A percentile compares a stretch with the other conserved stretches of the same genome.
Conservation (phyloP, 2,113 vertebrate genomes). For the Pavo muticus region DNA sequence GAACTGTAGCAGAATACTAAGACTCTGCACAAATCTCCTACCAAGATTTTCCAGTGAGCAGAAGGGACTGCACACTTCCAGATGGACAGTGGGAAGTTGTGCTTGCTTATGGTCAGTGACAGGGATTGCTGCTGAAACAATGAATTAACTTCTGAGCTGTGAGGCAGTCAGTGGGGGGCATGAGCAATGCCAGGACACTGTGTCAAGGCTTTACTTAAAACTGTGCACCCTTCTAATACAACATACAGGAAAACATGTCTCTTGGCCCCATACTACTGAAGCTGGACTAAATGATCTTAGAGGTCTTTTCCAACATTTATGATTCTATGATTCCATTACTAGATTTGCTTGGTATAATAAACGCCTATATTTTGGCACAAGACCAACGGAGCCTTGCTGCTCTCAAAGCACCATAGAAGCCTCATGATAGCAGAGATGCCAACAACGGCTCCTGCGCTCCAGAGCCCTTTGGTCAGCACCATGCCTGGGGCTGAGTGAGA, state of each 20-base stretch:
- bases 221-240: not conserved
- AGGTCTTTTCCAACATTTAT: too few species aligned
- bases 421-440: not conserved
- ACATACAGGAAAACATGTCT: rapidly evolving
- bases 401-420: not conserved
- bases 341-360: not conserved
- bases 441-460: not conserved
- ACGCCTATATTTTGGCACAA: not conserved
- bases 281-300: too few species aligned
- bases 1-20: not conserved
- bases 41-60: not conserved
- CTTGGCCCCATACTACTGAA: not conserved
- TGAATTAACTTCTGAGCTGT: not conserved
- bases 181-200: not conserved
- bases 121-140: not conserved
- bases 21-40: not conserved
- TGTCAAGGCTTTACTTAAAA: not conserved
- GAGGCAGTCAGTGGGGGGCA: not conserved
- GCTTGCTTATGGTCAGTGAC: not conserved
- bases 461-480: not conserved
- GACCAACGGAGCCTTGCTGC: not conserved
- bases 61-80: not conserved
- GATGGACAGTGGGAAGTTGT: not conserved
- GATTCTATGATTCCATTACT: too few species aligned
- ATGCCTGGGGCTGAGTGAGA: not conserved